Conservation (phyloP, 2,888 invertebrate species). For the Ichneumoninae sp. region DNA sequence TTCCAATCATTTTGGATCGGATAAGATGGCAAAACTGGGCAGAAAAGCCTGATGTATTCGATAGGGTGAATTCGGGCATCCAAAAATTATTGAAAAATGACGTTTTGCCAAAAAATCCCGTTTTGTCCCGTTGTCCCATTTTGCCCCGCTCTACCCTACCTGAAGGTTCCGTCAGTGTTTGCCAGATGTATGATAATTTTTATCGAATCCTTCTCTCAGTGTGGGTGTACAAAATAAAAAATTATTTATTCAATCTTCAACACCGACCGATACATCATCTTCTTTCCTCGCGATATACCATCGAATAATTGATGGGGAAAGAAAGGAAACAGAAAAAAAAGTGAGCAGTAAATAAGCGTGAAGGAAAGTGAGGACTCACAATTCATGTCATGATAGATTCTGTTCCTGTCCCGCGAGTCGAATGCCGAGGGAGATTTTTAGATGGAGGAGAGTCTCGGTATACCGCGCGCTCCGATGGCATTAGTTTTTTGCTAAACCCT, state of each 20-base stretch:
- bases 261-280: constrained; percentile 42
- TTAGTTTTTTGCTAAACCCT: constrained; percentile 66
- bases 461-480: constrained; percentile 56
- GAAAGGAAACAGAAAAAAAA: constrained; percentile 2
- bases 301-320: constrained; percentile 24
- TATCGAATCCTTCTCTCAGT: too few species aligned
- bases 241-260: constrained; percentile 5
- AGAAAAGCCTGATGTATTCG: too few species aligned
- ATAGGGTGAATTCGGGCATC: too few species aligned
- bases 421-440: constrained; percentile 36
- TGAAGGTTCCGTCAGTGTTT: too few species aligned
- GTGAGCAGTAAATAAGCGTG: constrained; percentile 57
- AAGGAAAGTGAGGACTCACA: constrained; percentile 52
- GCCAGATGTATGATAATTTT: too few species aligned
- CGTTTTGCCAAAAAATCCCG: too few species aligned
- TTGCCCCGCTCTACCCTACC: too few species aligned
- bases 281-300: constrained; percentile 40
- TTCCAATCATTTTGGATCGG: too few species aligned
- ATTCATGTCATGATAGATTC: constrained; percentile 51
- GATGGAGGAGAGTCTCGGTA: constrained; percentile 46
- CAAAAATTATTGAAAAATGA: too few species aligned
- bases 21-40: too few species aligned
- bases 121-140: too few species aligned
- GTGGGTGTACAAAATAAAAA: not conserved
- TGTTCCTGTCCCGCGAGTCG: constrained; percentile 39